These are phyloP conservation scores for Corythaixoides concolor DNA, from an alignment of 2,113 vertebrate genomes.

Conservation along the genomic window DNA sequence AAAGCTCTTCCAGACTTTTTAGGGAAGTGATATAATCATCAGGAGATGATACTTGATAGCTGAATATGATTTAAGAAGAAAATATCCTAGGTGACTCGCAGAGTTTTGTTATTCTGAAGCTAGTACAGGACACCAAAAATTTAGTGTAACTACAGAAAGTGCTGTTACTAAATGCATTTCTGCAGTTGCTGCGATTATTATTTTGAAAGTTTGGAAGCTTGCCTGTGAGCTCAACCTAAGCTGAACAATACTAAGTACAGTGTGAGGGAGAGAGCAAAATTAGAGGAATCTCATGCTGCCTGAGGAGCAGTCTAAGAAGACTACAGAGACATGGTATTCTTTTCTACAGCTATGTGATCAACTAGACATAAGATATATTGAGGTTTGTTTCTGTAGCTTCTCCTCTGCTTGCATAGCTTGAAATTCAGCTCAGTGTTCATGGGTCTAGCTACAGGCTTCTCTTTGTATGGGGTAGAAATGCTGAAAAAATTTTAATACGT, in stretches of 20 bases:
- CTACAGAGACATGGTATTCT: background rate
- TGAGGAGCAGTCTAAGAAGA: background rate
- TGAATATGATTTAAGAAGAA: background rate
- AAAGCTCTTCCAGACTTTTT: background rate
- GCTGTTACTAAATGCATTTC: background rate
- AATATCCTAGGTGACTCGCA: background rate
- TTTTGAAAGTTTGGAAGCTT: background rate
- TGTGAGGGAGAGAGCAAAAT: background rate
- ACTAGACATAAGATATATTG: background rate
- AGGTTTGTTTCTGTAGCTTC: background rate
- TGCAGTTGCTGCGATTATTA: background rate
- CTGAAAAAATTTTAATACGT: background rate
- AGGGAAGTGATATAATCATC: background rate
- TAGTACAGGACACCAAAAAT: background rate
- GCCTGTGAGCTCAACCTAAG: background rate
- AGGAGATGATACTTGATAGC: background rate
- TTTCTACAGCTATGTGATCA: background rate
- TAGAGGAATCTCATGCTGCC: background rate
- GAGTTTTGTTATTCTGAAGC: background rate
- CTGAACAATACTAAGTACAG: background rate
- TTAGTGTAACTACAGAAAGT: background rate
- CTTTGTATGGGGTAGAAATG: background rate
- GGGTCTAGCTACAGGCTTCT: background rate
- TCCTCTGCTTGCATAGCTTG: background rate
- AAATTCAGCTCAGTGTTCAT: background rate